Conservation (phyloP, 2,797 vertebrate species). For the Crenichthys baileyi region DNA sequence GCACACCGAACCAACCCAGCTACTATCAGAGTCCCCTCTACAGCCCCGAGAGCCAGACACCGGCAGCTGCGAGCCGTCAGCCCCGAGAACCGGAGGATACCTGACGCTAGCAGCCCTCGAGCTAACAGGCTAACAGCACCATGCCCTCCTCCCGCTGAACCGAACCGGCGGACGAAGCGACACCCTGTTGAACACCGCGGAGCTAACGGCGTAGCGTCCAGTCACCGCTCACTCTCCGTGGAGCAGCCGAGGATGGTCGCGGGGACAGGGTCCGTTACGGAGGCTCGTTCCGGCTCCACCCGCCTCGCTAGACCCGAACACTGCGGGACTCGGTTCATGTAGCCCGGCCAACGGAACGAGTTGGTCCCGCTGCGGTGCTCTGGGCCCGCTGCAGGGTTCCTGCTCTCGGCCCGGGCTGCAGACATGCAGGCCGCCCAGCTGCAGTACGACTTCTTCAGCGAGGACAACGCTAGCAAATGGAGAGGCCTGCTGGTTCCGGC, state of each 20-base stretch:
- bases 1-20: slow-evolving; percentile 13
- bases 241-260: slow-evolving; percentile 56
- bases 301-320: slow-evolving; percentile 15
- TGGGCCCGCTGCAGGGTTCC: slow-evolving; percentile 19
- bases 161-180: neutral
- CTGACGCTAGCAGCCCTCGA: slow-evolving; percentile 4
- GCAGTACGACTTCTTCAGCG: slow-evolving; percentile 93
- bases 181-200: slow-evolving; percentile 16
- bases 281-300: slow-evolving; percentile 24
- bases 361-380: slow-evolving; percentile 28
- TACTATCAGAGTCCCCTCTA: neutral
- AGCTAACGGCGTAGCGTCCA: slow-evolving; percentile 43
- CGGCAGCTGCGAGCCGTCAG: neutral
- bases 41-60: neutral
- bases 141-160: slow-evolving; percentile 30
- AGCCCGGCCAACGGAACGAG: slow-evolving; percentile 19
- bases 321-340: slow-evolving; percentile 45
- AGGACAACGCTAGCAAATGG: slow-evolving; percentile 92
- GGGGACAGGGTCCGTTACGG: slow-evolving; percentile 41
- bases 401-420: slow-evolving; percentile 34
- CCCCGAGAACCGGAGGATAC: neutral
- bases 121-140: slow-evolving; percentile 21
- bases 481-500: slow-evolving; percentile 88
- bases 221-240: slow-evolving; percentile 7
- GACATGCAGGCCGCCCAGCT: slow-evolving; percentile 89